A percentile compares a stretch with the other conserved stretches of the same genome.
Evolutionary conservation across 1,140 invertebrate genomes (phyloP).

Genomic region (Aleiodes sp.): DNA sequence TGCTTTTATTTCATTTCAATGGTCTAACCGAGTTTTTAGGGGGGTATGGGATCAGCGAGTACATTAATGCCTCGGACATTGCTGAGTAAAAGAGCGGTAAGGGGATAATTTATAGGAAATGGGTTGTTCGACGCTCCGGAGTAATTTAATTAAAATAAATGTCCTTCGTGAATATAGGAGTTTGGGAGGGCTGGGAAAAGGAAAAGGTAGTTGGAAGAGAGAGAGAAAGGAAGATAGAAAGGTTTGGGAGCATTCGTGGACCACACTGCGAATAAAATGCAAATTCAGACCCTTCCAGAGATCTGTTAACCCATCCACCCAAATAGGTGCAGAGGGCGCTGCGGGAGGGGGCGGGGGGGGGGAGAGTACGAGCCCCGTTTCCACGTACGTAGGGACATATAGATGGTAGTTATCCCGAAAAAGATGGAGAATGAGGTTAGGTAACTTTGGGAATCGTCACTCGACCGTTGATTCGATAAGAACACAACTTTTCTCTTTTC

Average conservation of each 20-base stretch:
- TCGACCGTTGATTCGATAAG: slow-evolving; percentile 64
- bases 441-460: slow-evolving; percentile 39
- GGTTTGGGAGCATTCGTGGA: slow-evolving; percentile 6
- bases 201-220: neutral
- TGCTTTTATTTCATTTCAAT: slow-evolving; percentile 67
- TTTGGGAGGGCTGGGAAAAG: neutral
- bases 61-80: slow-evolving; percentile 60
- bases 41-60: slow-evolving; percentile 56
- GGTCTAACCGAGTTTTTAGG: slow-evolving; percentile 42
- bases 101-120: slow-evolving; percentile 69
- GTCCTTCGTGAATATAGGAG: slow-evolving; percentile 47
- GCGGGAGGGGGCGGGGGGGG: slow-evolving; percentile 24
- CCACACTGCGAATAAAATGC: slow-evolving; percentile 64
- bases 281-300: slow-evolving; percentile 64
- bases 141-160: slow-evolving; percentile 70
- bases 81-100: slow-evolving; percentile 50
- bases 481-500: slow-evolving; percentile 26
- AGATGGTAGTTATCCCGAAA: slow-evolving; percentile 2
- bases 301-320: slow-evolving; percentile 21
- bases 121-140: slow-evolving; percentile 66
- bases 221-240: neutral
- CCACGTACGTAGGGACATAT: slow-evolving; percentile 6
- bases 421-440: neutral
- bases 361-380: slow-evolving; percentile 20
- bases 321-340: too few relatives aligned